Conservation (phyloP, 1,140 invertebrate species). For the Helicoverpa zea region DNA sequence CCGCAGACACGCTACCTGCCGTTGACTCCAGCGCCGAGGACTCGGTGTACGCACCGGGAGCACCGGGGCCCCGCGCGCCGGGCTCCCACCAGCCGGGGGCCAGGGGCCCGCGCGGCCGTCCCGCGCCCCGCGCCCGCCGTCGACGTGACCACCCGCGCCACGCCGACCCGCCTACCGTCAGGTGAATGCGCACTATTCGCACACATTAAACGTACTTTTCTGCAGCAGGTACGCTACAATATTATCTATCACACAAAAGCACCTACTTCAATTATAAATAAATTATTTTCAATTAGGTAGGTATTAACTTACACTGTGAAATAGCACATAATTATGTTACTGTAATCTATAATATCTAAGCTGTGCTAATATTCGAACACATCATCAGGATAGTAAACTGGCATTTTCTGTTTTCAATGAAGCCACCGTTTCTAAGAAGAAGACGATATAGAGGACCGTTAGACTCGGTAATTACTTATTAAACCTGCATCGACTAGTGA, state of each 20-base stretch:
- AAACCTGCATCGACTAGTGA: conserved; percentile 39
- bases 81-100: conserved; percentile 35
- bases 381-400: conserved; percentile 44
- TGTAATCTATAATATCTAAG: too few relatives aligned
- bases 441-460: conserved; percentile 48
- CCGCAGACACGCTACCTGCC: conserved; percentile 71
- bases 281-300: too few relatives aligned
- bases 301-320: too few relatives aligned
- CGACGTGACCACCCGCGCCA: conserved; percentile 59
- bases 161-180: conserved; percentile 59
- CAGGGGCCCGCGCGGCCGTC: conserved; percentile 45
- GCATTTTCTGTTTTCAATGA: conserved; percentile 70
- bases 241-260: not conserved
- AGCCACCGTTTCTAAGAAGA: conserved; percentile 80
- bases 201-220: too few relatives aligned
- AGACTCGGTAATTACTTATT: conserved; percentile 51
- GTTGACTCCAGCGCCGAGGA: conserved; percentile 73
- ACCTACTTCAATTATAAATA: too few relatives aligned
- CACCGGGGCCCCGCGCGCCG: conserved; percentile 35
- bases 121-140: conserved; percentile 43
- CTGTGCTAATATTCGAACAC: too few relatives aligned
- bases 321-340: too few relatives aligned
- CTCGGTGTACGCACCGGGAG: conserved; percentile 61
- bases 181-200: conserved; percentile 48
- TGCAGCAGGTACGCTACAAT: not conserved